Evolutionary conservation across 2,888 invertebrate genomes (phyloP).

Genomic region (Colletes collaris): DNA sequence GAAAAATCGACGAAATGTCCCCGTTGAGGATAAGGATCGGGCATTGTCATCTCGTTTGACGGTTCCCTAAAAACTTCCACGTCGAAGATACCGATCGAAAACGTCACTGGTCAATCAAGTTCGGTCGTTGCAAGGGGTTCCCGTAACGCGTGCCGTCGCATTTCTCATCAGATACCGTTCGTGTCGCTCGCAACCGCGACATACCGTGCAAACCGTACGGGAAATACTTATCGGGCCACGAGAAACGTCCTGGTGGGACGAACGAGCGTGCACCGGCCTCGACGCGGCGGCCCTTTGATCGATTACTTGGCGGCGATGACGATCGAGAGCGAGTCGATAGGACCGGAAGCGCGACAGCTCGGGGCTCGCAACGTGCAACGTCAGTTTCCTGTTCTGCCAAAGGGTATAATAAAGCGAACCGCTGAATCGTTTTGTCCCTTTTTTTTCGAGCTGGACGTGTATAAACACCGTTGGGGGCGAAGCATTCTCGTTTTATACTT

Average conservation of each 20-base stretch:
- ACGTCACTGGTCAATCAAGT: slow-evolving; percentile 20
- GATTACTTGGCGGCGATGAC: slow-evolving; percentile 15
- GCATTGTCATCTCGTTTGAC: too few relatives aligned
- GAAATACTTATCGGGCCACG: slow-evolving; percentile 23
- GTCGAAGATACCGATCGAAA: slow-evolving; percentile 11
- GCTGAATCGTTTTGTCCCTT: slow-evolving; percentile 26
- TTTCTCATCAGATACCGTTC: slow-evolving; percentile 26
- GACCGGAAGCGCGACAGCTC: slow-evolving; percentile 2
- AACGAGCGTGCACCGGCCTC: slow-evolving; percentile 13
- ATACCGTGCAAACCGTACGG: neutral
- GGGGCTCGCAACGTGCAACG: slow-evolving; percentile 5
- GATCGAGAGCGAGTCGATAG: slow-evolving; percentile 33
- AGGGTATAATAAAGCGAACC: slow-evolving; percentile 17
- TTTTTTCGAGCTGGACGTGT: neutral
- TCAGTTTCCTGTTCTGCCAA: slow-evolving; percentile 11
- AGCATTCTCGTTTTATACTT: slow-evolving; percentile 13
- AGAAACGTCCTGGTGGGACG: slow-evolving; percentile 12
- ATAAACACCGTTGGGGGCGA: slow-evolving; percentile 1
- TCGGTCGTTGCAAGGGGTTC: neutral
- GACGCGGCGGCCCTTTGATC: slow-evolving; percentile 16
- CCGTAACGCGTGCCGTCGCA: slow-evolving; percentile 7
- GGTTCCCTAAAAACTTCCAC: too few relatives aligned
- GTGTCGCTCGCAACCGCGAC: slow-evolving; percentile 7
- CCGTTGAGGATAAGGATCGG: too few relatives aligned
- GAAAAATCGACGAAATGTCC: too few relatives aligned